Evolutionary conservation across 2,113 vertebrate genomes (phyloP).

Genomic region (Dipodomys stephensi): DNA sequence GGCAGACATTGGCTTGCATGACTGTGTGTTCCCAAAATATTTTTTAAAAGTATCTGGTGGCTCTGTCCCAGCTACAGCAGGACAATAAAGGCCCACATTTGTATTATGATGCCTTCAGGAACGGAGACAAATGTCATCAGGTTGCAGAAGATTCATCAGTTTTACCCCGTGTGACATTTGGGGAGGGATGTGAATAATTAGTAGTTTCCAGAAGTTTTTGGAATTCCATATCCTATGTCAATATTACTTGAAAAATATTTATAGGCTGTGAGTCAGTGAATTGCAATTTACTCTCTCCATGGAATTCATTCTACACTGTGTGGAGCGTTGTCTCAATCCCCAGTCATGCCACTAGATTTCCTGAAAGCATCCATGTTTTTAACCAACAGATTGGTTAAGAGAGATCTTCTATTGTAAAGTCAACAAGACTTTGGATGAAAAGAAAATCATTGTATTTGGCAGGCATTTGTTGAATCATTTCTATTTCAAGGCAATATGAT

Average conservation of each 20-base stretch:
- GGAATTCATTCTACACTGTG: constrained; percentile 77
- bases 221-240: constrained; percentile 76
- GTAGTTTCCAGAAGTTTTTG: constrained; percentile 81
- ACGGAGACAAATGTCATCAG: constrained; percentile 81
- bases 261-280: constrained; percentile 82
- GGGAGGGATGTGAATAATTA: constrained; percentile 80
- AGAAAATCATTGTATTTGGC: constrained; percentile 44
- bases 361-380: constrained; percentile 56
- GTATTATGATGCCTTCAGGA: constrained; percentile 79
- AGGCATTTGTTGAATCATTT: constrained; percentile 52
- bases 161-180: constrained; percentile 79
- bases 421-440: constrained; percentile 22
- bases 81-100: constrained; percentile 83
- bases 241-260: constrained; percentile 78
- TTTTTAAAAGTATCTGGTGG: constrained; percentile 81
- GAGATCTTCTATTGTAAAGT: constrained; percentile 57
- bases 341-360: constrained; percentile 39
- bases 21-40: constrained; percentile 86
- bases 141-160: constrained; percentile 81
- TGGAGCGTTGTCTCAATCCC: constrained; percentile 59
- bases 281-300: constrained; percentile 77
- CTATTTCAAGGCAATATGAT: not conserved
- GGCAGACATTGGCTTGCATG: constrained; percentile 85
- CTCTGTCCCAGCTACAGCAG: constrained; percentile 81
- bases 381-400: constrained; percentile 66